phyloP scores from a whole-genome alignment of 2,113 vertebrate species.

The Ictalurus furcatus region DNA sequence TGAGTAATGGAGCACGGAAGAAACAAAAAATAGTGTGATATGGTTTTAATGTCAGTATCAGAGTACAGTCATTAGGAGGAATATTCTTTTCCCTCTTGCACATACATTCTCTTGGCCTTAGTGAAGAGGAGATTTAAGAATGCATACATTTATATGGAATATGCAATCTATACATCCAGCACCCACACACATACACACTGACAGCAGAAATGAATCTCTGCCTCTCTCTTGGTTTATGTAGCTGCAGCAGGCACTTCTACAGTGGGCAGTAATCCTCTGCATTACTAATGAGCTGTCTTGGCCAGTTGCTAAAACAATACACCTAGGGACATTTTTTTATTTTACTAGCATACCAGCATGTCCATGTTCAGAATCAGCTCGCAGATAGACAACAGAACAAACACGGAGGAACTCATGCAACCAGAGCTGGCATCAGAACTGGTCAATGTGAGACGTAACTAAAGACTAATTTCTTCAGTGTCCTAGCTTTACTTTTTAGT shows the following conservation, averaged over 20 bases:
- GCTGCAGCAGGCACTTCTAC: slow-evolving; percentile 40
- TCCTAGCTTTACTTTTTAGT: neutral
- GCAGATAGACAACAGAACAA: neutral
- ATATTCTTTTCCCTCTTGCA: neutral
- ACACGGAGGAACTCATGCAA: neutral
- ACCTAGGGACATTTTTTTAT: slow-evolving; percentile 37
- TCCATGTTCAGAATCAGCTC: neutral
- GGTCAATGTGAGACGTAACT: neutral
- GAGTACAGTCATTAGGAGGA: neutral
- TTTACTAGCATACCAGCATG: slow-evolving; percentile 18
- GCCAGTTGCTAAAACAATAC: slow-evolving; percentile 42
- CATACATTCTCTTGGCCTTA: neutral
- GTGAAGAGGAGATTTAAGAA: neutral
- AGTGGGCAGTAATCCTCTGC: slow-evolving; percentile 40
- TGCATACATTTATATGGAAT: neutral
- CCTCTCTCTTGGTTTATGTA: slow-evolving; percentile 28
- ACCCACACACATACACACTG: slow-evolving; percentile 10
- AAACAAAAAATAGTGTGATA: neutral
- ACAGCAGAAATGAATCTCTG: slow-evolving; percentile 37
- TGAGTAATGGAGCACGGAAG: neutral
- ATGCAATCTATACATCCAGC: neutral
- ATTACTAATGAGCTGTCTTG: slow-evolving; percentile 49
- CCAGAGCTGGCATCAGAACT: neutral
- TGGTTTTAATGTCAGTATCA: neutral
- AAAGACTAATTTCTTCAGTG: neutral